Evolutionary conservation across 2,113 vertebrate species (phyloP), one percentile per base, ranked within the genome.

Genomic region (Bubo scandiacus): DNA sequence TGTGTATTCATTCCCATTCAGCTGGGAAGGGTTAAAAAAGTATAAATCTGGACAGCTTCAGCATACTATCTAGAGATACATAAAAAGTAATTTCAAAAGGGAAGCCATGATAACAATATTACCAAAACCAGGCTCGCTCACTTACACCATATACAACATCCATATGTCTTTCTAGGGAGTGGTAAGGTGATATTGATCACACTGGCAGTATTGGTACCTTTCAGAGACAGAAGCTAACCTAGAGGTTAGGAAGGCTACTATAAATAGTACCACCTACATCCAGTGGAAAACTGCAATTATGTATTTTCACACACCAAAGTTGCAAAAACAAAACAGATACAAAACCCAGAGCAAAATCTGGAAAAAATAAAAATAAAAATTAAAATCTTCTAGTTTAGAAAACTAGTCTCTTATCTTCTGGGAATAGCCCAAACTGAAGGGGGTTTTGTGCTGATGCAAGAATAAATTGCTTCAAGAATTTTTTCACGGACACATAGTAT

Each of bases 391-490:
- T 59, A n/a, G 22, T 79, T 77, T 82, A 78, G 57, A 80, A 68
- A 87, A 43, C 15, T 52, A 45, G n/a, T 77, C 74, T 32, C 66
- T 94, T 96, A 92, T 94, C 94, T 95, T 94, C 95, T 91, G 92
- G 80, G 73, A 95, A 91, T 65, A 84, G 63, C 77, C 62, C 74
- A 94, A 63, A 90, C 29, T 79, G 70, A 94, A 92, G 78, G 47
- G 61, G n/a, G 38, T 52, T 86, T 90, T 91, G 71, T 0, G 0
- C 66, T 96, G 89, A 96, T 93, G 86, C 94, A 96, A 96, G 85
- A 96, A 80, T 88, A 93, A 96, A 96, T 94, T 90, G 74, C 71
- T 94, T 91, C 84, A 97, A 87, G 88, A 91, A 86, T 96, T 92
- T 94, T 91, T 95, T 94, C 9, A 5, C 5, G 23, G 87, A 77